Evolutionary conservation across 2,113 vertebrate genomes (phyloP), one percentile per base, ranked within the genome.

Genomic region (Tenebrosternarchus preto): DNA sequence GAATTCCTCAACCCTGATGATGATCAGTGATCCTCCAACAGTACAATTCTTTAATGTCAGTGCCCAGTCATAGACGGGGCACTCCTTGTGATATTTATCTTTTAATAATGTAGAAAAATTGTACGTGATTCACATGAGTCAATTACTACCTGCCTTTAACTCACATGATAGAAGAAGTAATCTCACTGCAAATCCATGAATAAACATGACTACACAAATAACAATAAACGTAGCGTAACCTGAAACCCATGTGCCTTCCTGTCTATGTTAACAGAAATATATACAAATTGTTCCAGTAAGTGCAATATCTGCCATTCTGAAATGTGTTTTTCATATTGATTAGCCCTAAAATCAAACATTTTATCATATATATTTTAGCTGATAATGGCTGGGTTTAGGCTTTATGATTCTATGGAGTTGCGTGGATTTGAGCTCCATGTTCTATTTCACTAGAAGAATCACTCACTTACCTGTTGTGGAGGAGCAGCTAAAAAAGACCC

Each of bases 381-480:
- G 7, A 29, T 6, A 77, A 25, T 20, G 57, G 50, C 20, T 43
- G 24, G 29, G n/a, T 31, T 68, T 27, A 66, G 25, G 57, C 57
- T 72, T n/a, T 29, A 27, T 36, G 46, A n/a, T 39, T 66, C 15
- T 36, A 39, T 56, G 27, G 25, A 73, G 67, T 56, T 80, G 43
- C 16, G 15, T 43, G 66, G 55, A 82, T 87, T 86, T 84, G 70
- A 71, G 66, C 78, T 76, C 80, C 56, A 31, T 72, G 70, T 27
- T 83, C 76, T 36, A 11, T 80, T 63, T 39, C 70, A 57, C 24
- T 73, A 43, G 70, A 71, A 78, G 50, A 69, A 70, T 71, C 84
- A 82, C 76, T 79, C 68, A 60, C 86, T 86, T 90, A 93, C 92
- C 92, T 93, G 92, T 92, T 92, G 91, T 91, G 69, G 83, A 72